Conservation (phyloP, 2,797 vertebrate genomes). For the Atherinosoma microstoma region DNA sequence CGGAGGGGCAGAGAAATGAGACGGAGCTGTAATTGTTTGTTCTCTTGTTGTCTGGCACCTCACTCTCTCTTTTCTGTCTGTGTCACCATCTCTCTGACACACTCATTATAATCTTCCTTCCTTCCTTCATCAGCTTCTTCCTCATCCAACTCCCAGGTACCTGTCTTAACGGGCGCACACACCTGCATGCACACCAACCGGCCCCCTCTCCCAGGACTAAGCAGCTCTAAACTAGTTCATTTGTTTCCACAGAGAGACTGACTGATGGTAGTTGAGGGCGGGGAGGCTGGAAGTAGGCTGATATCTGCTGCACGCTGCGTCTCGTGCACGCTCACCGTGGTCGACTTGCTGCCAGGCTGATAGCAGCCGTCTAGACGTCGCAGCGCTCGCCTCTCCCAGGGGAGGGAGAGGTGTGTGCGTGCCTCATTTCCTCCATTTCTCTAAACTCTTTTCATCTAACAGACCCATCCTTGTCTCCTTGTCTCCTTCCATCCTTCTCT, state of each 20-base stretch:
- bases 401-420: conserved; percentile 32
- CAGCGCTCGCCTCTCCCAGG: conserved; percentile 51
- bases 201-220: conserved; percentile 64
- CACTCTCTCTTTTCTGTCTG: conserved; percentile 23
- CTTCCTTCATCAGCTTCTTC: conserved; percentile 21
- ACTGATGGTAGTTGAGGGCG: conserved; percentile 38
- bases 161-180: conserved; percentile 37
- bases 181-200: conserved; percentile 11
- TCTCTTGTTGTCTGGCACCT: conserved; percentile 72
- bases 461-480: conserved; percentile 38
- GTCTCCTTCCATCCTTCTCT: conserved; percentile 38
- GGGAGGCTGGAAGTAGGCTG: conserved; percentile 49
- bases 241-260: conserved; percentile 71
- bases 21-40: conserved; percentile 71
- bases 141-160: conserved; percentile 44
- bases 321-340: conserved; percentile 16
- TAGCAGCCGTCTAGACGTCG: conserved; percentile 69
- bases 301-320: conserved; percentile 60
- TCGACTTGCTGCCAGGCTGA: conserved; percentile 61
- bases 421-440: conserved; percentile 34
- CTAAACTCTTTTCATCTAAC: conserved; percentile 32
- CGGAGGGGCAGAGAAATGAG: neutral
- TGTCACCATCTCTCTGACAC: conserved; percentile 15
- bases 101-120: conserved; percentile 25
- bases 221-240: conserved; percentile 73